Percentiles rank a stretch among this genome's conserved stretches.
These are phyloP conservation scores for Carettochelys insculpta DNA, from an alignment of 2,113 vertebrate genomes.

Conservation along the genomic window DNA sequence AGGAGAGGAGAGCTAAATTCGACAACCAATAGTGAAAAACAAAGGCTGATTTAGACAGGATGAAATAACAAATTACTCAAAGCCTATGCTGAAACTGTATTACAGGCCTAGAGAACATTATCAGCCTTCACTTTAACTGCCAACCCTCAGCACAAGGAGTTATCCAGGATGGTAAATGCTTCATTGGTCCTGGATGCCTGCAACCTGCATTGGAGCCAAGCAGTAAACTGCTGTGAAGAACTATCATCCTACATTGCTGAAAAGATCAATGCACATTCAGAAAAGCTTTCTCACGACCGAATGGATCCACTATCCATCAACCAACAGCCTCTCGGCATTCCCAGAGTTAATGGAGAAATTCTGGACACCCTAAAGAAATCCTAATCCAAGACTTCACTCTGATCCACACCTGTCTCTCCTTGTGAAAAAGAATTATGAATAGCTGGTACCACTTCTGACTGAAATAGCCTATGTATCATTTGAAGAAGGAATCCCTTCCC, in stretches of 20 bases:
- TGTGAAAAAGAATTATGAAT: neutral
- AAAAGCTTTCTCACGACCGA: neutral
- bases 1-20: neutral
- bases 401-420: neutral
- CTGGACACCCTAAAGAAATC: neutral
- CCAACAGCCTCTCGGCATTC: neutral
- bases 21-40: neutral
- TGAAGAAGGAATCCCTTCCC: neutral
- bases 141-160: neutral
- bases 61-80: neutral
- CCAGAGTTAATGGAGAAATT: neutral
- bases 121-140: neutral
- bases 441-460: neutral
- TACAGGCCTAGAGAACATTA: neutral
- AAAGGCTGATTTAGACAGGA: neutral
- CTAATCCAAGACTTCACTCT: neutral
- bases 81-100: neutral
- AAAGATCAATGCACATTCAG: neutral
- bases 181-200: neutral
- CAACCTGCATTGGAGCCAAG: neutral
- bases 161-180: neutral
- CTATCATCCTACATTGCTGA: neutral
- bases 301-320: neutral
- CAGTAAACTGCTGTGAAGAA: neutral
- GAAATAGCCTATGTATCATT: neutral